A percentile compares a stretch with the other conserved stretches of the same genome.
Evolutionary conservation across 1,140 invertebrate genomes (phyloP).

Genomic region (Drosophila triauraria): DNA sequence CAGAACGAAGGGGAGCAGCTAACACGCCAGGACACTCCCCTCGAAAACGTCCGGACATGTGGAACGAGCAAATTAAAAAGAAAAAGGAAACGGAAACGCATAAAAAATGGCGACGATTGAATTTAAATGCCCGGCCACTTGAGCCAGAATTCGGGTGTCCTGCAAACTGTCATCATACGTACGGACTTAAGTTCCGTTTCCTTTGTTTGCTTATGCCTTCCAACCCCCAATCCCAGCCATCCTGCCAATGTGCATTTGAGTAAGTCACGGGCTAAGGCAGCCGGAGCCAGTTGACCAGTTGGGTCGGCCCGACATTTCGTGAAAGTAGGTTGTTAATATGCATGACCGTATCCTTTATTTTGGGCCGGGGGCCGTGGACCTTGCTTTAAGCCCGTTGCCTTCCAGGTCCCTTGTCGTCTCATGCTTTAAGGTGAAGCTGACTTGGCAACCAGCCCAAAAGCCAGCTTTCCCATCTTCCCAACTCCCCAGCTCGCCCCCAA

Average conservation of each 20-base stretch:
- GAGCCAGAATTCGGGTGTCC: constrained; percentile 38
- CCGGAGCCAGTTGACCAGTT: constrained; percentile 60
- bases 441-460: constrained; percentile 5
- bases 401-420: not conserved
- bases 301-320: constrained; percentile 53
- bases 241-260: constrained; percentile 68
- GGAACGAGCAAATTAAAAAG: constrained; percentile 74
- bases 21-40: constrained; percentile 39
- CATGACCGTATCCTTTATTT: constrained; percentile 73
- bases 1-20: constrained; percentile 31
- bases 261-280: constrained; percentile 55
- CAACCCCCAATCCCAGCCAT: constrained; percentile 19
- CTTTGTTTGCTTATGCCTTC: constrained; percentile 15
- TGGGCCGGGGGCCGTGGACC: constrained; percentile 7
- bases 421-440: constrained; percentile 3
- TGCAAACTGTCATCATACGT: constrained; percentile 35
- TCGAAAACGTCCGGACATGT: constrained; percentile 16
- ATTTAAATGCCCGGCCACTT: constrained; percentile 77
- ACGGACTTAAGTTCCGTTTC: constrained; percentile 44
- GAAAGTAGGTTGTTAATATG: constrained; percentile 84
- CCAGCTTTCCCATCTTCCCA: not conserved
- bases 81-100: constrained; percentile 80
- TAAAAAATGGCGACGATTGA: constrained; percentile 78
- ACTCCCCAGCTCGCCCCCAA: not conserved
- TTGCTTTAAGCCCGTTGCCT: not conserved